Evolutionary conservation across 2,113 vertebrate species (phyloP).

Genomic region (Hymenochirus boettgeri): DNA sequence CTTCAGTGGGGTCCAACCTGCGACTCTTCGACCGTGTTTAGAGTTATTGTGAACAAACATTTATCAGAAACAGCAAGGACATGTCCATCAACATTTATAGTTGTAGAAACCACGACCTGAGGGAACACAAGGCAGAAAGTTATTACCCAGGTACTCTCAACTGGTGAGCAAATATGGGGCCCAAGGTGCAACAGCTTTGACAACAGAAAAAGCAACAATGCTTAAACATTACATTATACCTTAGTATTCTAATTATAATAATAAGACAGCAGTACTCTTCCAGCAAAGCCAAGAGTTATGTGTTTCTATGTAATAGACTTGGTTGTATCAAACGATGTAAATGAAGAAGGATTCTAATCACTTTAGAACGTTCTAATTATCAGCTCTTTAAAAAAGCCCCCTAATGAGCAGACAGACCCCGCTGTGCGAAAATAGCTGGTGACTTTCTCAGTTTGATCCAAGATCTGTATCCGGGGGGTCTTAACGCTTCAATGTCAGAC

Average conservation of each 20-base stretch:
- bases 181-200: too few species aligned
- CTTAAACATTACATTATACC: too few species aligned
- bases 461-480: neutral
- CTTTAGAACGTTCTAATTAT: constrained; percentile 69
- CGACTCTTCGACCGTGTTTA: constrained; percentile 87
- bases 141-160: neutral
- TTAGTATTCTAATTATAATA: too few species aligned
- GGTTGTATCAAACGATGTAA: constrained; percentile 58
- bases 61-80: constrained; percentile 89
- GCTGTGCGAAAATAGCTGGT: constrained; percentile 44
- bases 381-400: constrained; percentile 63
- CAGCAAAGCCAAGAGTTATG: too few species aligned
- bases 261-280: too few species aligned
- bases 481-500: constrained; percentile 39
- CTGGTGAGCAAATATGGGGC: neutral
- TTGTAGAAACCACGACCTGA: constrained; percentile 90
- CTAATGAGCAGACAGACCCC: constrained; percentile 61
- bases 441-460: neutral
- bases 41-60: constrained; percentile 98
- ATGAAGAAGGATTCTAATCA: constrained; percentile 66
- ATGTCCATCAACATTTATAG: constrained; percentile 88
- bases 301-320: constrained; percentile 47
- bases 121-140: neutral
- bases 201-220: too few species aligned
- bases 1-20: constrained; percentile 89